Evolutionary conservation across 1,140 invertebrate species (phyloP).

Genomic region (Melanaphis sacchari): DNA sequence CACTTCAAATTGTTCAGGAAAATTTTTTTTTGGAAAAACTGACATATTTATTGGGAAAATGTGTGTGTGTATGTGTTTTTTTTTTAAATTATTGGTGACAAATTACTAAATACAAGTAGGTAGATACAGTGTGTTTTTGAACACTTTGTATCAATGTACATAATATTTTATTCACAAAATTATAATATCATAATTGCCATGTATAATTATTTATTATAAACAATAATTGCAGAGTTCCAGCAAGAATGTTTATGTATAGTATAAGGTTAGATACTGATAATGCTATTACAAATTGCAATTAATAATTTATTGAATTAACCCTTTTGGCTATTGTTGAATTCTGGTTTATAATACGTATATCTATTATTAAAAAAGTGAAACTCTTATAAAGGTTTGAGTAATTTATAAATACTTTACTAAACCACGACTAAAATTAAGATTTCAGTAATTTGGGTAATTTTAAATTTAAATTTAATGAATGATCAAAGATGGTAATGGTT

Average conservation of each 20-base stretch:
- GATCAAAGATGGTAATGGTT: background rate
- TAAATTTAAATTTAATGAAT: background rate
- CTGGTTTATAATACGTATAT: background rate
- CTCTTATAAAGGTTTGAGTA: background rate
- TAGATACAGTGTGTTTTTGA: background rate
- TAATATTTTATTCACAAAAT: background rate
- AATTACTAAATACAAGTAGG: background rate
- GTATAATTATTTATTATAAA: background rate
- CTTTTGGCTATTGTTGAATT: background rate
- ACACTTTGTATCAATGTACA: background rate
- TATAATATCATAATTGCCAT: background rate
- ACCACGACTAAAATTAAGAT: background rate
- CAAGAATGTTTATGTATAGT: background rate
- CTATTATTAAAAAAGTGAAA: background rate
- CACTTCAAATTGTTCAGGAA: background rate
- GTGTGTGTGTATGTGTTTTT: background rate
- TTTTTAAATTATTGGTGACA: background rate
- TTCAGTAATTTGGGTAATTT: background rate
- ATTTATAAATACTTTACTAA: background rate
- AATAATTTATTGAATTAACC: constrained; percentile 11
- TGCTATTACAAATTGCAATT: background rate
- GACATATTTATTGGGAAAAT: background rate
- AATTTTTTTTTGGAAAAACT: background rate
- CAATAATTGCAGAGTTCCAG: background rate
- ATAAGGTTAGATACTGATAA: background rate